Conservation (phyloP, 2,113 vertebrate genomes). For the Phoenicopterus ruber region DNA sequence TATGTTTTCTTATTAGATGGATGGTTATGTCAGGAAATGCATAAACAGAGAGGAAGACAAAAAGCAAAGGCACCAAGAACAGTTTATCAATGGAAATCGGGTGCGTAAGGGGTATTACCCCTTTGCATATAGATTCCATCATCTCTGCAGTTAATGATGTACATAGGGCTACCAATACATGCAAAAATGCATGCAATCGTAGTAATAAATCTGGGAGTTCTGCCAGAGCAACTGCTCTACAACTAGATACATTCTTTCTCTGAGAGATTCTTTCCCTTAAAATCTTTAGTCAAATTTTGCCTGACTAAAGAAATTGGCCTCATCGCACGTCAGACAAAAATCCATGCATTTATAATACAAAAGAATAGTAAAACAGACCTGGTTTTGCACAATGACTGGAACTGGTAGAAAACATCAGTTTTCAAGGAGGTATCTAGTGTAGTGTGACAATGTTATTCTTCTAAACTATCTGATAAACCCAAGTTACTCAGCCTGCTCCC, state of each 20-base stretch:
- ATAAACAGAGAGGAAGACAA: neutral
- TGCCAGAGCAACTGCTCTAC: neutral
- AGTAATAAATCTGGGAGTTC: neutral
- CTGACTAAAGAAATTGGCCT: neutral
- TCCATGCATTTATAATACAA: neutral
- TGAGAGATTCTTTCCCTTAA: neutral
- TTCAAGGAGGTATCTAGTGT: neutral
- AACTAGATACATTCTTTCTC: neutral
- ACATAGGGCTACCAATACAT: neutral
- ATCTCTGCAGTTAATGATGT: neutral
- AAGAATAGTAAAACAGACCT: neutral
- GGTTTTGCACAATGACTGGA: neutral
- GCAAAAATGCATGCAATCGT: neutral
- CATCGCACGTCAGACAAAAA: rapidly evolving
- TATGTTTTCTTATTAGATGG: neutral
- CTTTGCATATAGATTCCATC: neutral
- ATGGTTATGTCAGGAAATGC: neutral
- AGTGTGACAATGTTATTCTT: neutral
- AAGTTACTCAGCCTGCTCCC: neutral
- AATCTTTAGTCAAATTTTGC: neutral
- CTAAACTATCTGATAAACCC: neutral
- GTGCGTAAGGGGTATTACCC: neutral
- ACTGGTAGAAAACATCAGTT: neutral
- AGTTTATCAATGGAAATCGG: neutral
- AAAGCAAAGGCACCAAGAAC: neutral